Percentiles rank a stretch among this genome's conserved stretches.
phyloP scores from a whole-genome alignment of 2,113 vertebrate species.

The Pontoporia blainvillei region DNA sequence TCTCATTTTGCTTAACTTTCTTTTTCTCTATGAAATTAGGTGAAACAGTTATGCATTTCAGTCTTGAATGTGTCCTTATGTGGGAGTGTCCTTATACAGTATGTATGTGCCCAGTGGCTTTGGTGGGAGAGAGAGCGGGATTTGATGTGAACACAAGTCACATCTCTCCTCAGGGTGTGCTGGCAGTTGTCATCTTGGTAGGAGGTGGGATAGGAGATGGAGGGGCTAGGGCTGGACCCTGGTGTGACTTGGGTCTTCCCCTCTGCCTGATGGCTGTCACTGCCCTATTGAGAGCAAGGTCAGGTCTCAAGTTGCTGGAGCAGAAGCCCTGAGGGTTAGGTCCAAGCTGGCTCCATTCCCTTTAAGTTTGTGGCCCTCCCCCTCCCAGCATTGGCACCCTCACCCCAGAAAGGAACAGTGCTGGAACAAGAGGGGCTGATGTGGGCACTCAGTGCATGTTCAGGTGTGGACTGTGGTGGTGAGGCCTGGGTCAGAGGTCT shows the following conservation, averaged over 20 bases:
- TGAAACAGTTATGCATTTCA: not conserved
- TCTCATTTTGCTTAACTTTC: not conserved
- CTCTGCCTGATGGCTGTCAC: not conserved
- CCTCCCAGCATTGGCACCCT: not conserved
- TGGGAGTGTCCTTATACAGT: not conserved
- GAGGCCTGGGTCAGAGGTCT: not conserved
- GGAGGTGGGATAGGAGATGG: not conserved
- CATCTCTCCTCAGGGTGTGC: not conserved
- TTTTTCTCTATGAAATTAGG: not conserved
- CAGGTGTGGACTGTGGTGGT: not conserved
- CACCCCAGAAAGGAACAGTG: not conserved
- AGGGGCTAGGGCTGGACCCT: not conserved
- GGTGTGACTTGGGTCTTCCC: not conserved
- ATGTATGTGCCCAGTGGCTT: not conserved
- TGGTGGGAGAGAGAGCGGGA: not conserved
- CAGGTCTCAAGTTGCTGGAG: not conserved
- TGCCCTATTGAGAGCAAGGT: not conserved
- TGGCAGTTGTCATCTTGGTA: not conserved
- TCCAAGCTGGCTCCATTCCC: not conserved
- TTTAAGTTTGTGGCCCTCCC: not conserved
- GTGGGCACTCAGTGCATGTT: not conserved
- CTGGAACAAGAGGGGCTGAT: not conserved
- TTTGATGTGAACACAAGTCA: not conserved
- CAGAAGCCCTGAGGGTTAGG: not conserved
- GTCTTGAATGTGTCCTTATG: not conserved